Conservation (phyloP, 2,888 invertebrate species). For the Therioaphis trifolii region DNA sequence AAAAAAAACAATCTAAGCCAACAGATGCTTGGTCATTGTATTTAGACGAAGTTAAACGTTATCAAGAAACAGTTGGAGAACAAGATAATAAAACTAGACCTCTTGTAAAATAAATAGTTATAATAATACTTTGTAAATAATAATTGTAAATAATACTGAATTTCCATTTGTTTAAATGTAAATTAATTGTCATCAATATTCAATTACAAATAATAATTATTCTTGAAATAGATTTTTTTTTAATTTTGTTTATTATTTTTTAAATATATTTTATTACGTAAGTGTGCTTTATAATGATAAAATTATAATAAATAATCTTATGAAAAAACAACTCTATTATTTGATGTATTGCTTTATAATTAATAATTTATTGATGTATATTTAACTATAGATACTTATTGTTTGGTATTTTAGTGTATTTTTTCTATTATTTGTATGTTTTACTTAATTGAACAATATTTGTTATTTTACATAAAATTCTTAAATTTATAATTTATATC, state of each 20-base stretch:
- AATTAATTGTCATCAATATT: slow-evolving; percentile 7
- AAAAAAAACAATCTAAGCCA: slow-evolving; percentile 70
- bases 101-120: slow-evolving; percentile 80
- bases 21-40: slow-evolving; percentile 94
- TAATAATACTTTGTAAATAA: slow-evolving; percentile 6
- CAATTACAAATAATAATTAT: background rate
- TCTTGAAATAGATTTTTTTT: background rate
- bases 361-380: too few relatives aligned
- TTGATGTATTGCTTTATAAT: too few relatives aligned
- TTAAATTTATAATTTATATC: too few relatives aligned
- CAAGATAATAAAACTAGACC: slow-evolving; percentile 88
- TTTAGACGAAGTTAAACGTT: slow-evolving; percentile 92
- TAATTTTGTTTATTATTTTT: background rate
- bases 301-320: too few relatives aligned
- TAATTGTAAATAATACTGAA: slow-evolving; percentile 26
- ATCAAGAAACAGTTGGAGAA: slow-evolving; percentile 91
- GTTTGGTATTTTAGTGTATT: too few relatives aligned
- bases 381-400: too few relatives aligned
- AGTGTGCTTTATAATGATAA: too few relatives aligned
- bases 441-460: too few relatives aligned
- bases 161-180: slow-evolving; percentile 22
- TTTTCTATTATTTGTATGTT: too few relatives aligned
- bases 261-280: too few relatives aligned
- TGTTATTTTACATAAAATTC: too few relatives aligned
- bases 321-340: too few relatives aligned